Base-by-base conservation (phyloP, 1,140 invertebrate genomes). In the Heliconius congener region DNA sequence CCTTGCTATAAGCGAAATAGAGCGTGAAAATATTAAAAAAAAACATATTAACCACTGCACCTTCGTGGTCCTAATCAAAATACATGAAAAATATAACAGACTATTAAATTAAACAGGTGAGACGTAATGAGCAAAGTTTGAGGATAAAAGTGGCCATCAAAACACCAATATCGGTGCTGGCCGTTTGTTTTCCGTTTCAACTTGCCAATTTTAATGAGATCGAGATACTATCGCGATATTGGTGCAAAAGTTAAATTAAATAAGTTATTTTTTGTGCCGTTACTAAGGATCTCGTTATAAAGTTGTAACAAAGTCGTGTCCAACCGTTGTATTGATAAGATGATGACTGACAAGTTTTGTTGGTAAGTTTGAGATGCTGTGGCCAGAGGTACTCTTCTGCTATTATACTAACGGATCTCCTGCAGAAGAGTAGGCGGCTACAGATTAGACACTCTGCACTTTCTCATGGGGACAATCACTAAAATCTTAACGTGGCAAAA, bases 221-320 rank as follows among this genome's bases (percentile, higher is more conserved):
- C 73, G 75, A 73, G 83, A 84, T 84, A 82, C 76, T 86, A 84
- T 83, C 83, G 75, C 80, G 39, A 79, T 84, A 80, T 86, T 84
- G 80, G 82, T 81, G 60, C 76, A 66, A 78, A 84, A 86, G 81
- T 86, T 86, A 81, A 82, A 86, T 86, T 84, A 86, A 84, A 86
- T 86, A 86, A 86, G 77, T 86, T 85, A 84, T 85, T 85, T 85
- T 46, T 85, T 84, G 80, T 83, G 46, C 66, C 39, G 74, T 73
- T 71, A 60, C 74, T 73, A 71, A 71, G 60, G 80, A 86, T 72
- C 81, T 84, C 77, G 82, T 86, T 86, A 83, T 80, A 80, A 84
- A 86, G 79, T 84, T 86, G 23, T 42, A 76, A 76, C 80, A 81
- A 83, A 83, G 60, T 66, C 57, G 57, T 11, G 13, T 66, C 57